Conservation (phyloP, 2,888 invertebrate species). For the Meiosimyza decipiens region DNA sequence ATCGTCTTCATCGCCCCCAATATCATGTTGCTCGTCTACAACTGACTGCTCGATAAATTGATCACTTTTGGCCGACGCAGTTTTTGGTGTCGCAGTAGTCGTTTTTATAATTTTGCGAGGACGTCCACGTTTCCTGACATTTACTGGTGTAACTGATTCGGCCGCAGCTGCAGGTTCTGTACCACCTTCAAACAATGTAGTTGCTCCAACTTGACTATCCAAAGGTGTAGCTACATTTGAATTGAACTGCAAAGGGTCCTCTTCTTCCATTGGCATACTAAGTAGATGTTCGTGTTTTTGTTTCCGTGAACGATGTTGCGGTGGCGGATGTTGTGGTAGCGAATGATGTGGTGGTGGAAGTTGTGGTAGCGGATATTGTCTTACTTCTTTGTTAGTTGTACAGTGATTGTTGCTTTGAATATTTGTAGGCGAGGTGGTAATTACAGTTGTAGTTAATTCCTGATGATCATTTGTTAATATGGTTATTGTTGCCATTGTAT, state of each 20-base stretch:
- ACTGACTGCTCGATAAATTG: constrained; percentile 1
- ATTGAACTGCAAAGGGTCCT: constrained; percentile 46
- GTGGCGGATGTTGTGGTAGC: not conserved
- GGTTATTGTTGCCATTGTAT: constrained; percentile 49
- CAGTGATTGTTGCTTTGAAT: constrained; percentile 35
- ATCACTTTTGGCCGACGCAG: not conserved
- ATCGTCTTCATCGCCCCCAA: constrained; percentile 31
- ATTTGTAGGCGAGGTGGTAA: constrained; percentile 38
- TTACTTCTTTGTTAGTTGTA: constrained; percentile 27
- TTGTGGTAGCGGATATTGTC: constrained; percentile 29
- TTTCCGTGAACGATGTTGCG: constrained; percentile 56
- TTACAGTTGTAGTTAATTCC: constrained; percentile 31
- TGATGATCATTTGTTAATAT: constrained; percentile 41
- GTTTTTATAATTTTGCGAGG: constrained; percentile 63
- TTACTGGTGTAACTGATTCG: constrained; percentile 9
- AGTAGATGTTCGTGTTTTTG: constrained; percentile 60
- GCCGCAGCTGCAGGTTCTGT: constrained; percentile 12
- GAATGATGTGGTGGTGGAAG: constrained; percentile 32
- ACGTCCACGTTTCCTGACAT: constrained; percentile 65
- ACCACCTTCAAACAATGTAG: constrained; percentile 35
- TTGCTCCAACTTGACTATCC: constrained; percentile 21
- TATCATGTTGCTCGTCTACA: not conserved
- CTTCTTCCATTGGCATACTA: constrained; percentile 51
- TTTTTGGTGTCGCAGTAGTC: not conserved
- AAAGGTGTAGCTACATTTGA: constrained; percentile 11